Percentiles rank a stretch among this genome's conserved stretches.
These are phyloP conservation scores for Diplazon laetatorius DNA, from an alignment of 2,888 invertebrate species.

Conservation along the genomic window DNA sequence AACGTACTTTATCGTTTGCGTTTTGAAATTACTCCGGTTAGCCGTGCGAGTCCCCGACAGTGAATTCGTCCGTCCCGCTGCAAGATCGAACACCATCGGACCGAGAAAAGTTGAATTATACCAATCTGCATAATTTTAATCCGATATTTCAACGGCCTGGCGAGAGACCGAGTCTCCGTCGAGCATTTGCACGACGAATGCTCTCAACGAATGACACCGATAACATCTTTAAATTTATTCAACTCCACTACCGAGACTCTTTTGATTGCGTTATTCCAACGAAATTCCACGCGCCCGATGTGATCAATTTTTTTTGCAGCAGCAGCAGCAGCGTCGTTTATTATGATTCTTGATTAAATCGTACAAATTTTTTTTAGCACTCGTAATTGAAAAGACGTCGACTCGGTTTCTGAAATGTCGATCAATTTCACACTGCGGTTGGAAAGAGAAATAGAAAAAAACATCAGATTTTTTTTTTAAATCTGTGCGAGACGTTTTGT, in stretches of 20 bases:
- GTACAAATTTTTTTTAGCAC: too few relatives aligned
- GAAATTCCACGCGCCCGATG: neutral
- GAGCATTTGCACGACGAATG: slow-evolving; percentile 13
- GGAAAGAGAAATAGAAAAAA: too few relatives aligned
- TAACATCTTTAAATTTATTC: slow-evolving; percentile 39
- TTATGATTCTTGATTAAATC: too few relatives aligned
- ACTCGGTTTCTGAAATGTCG: too few relatives aligned
- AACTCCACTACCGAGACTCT: neutral
- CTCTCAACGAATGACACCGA: slow-evolving; percentile 12
- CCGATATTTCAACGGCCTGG: slow-evolving; percentile 14
- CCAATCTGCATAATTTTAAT: slow-evolving; percentile 9
- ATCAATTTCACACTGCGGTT: too few relatives aligned
- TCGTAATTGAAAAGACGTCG: too few relatives aligned
- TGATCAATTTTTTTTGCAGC: slow-evolving; percentile 14
- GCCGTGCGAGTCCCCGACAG: neutral
- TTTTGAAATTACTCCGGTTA: slow-evolving; percentile 12
- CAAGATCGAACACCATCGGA: neutral
- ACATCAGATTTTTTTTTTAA: too few relatives aligned
- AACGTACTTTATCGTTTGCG: too few relatives aligned
- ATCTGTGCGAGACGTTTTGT: too few relatives aligned
- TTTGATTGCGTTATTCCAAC: neutral
- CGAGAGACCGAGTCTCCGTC: neutral
- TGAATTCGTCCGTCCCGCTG: neutral
- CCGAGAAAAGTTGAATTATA: slow-evolving; percentile 13
- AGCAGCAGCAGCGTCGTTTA: too few relatives aligned